Conservation (phyloP, 2,113 vertebrate species). For the Varanus salvator region DNA sequence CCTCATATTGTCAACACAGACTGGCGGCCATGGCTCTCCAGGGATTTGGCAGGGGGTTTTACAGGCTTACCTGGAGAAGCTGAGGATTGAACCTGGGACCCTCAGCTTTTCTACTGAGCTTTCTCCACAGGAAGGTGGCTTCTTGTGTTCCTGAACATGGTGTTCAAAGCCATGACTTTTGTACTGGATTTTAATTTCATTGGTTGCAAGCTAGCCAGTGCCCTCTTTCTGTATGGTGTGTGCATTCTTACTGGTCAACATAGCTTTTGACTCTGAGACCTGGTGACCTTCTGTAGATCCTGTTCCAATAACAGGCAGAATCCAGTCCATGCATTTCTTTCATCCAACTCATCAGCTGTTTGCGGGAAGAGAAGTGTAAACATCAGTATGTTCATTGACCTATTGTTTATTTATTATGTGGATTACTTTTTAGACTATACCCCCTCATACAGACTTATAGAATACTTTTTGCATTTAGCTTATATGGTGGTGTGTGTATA, state of each 20-base stretch:
- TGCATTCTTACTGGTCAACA: no score
- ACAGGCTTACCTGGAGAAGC: no score
- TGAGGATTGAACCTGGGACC: no score
- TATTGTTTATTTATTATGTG: neutral
- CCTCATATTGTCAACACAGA: no score
- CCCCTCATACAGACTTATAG: constrained; percentile 53
- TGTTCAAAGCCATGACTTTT: neutral
- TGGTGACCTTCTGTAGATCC: neutral
- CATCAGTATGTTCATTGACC: neutral
- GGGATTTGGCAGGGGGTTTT: no score
- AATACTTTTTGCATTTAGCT: constrained; percentile 58
- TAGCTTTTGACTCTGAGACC: neutral
- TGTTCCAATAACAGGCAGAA: neutral
- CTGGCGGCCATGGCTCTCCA: no score
- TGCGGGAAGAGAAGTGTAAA: neutral
- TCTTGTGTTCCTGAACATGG: no score
- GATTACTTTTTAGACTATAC: constrained; percentile 38
- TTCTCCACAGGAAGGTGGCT: no score
- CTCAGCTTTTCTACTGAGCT: no score
- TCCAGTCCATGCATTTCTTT: neutral
- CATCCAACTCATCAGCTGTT: neutral
- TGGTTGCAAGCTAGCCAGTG: neutral
- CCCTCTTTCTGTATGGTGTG: no score
- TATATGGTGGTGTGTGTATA: constrained; percentile 40
- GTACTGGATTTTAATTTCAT: neutral